Evolutionary conservation across 2,888 invertebrate genomes (phyloP).

Genomic region (Neelides folsomi): DNA sequence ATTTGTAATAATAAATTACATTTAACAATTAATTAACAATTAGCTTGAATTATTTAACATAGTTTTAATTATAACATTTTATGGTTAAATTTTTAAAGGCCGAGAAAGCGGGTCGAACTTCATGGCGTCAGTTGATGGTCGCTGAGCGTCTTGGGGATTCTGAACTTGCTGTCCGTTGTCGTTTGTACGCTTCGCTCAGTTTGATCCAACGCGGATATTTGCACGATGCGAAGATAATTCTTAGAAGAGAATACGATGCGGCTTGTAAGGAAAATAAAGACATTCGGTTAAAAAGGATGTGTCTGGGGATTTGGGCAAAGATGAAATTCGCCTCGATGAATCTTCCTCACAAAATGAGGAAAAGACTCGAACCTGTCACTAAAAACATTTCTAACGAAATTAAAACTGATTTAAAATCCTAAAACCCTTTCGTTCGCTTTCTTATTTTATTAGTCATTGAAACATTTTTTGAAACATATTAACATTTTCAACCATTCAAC

Average conservation of each 20-base stretch:
- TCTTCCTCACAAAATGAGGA: too few relatives aligned
- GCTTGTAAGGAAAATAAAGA: constrained; percentile 44
- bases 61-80: too few relatives aligned
- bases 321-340: constrained; percentile 11
- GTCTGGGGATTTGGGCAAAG: constrained; percentile 74
- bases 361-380: too few relatives aligned
- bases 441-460: too few relatives aligned
- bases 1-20: constrained; percentile 49
- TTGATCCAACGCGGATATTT: constrained; percentile 67
- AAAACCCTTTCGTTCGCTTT: too few relatives aligned
- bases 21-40: too few relatives aligned
- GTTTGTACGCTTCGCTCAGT: constrained; percentile 73
- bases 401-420: too few relatives aligned
- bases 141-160: constrained; percentile 73
- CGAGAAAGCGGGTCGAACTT: constrained; percentile 74
- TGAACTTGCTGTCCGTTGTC: constrained; percentile 63
- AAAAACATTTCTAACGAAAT: too few relatives aligned
- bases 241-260: constrained; percentile 27
- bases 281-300: constrained; percentile 59
- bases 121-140: constrained; percentile 64
- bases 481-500: too few relatives aligned
- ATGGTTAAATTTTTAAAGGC: too few relatives aligned
- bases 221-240: constrained; percentile 48
- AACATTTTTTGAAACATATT: too few relatives aligned
- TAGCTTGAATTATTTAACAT: too few relatives aligned